phyloP scores from a whole-genome alignment of 2,113 vertebrate genomes.

The Zootoca vivipara region DNA sequence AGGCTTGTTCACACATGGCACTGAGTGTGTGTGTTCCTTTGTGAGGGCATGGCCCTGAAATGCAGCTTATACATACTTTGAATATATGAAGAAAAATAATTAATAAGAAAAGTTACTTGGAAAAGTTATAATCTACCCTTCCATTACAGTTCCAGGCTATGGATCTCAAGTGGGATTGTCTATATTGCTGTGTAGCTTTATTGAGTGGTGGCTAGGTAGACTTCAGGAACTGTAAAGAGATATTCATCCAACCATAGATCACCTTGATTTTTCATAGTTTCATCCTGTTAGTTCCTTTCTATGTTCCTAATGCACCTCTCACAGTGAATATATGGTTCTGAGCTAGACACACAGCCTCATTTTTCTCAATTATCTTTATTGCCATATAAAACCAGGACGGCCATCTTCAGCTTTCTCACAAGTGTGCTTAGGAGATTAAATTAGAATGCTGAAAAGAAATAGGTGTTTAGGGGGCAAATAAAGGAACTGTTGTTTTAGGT shows the following conservation, averaged over 20 bases:
- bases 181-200: neutral
- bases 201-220: neutral
- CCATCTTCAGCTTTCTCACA: neutral
- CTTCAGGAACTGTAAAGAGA: neutral
- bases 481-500: neutral
- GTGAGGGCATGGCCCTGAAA: neutral
- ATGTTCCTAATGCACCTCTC: neutral
- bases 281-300: neutral
- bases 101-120: neutral
- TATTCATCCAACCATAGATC: neutral
- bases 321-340: neutral
- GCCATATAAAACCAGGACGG: neutral
- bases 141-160: neutral
- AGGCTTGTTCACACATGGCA: too few relatives aligned
- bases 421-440: neutral
- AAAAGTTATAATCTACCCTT: neutral
- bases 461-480: neutral
- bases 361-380: slow-evolving; percentile 20
- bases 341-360: neutral
- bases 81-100: neutral
- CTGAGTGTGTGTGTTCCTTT: too few relatives aligned
- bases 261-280: neutral
- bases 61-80: neutral
- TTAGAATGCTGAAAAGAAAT: neutral
- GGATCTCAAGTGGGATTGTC: neutral